phyloP scores from a whole-genome alignment of 1,140 invertebrate genomes.

The Oppia nitens region DNA sequence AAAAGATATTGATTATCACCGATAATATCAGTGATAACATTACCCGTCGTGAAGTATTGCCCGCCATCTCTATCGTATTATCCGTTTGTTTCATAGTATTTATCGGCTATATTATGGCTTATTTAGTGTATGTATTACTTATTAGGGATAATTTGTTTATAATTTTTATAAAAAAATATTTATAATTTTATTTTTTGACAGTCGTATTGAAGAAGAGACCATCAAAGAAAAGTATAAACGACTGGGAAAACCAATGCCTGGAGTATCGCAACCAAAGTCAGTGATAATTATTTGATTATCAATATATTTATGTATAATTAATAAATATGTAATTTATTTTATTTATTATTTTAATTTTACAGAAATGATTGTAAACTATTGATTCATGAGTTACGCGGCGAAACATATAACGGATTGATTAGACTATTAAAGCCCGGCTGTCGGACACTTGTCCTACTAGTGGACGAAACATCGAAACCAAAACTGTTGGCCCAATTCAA shows the following conservation, averaged over 20 bases:
- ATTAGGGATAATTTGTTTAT: not conserved
- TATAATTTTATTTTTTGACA: constrained; percentile 23
- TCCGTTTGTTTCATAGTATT: constrained; percentile 61
- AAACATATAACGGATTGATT: constrained; percentile 88
- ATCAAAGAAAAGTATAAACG: constrained; percentile 37
- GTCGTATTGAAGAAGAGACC: constrained; percentile 57
- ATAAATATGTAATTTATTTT: no score
- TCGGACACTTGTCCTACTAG: constrained; percentile 71
- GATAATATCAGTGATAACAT: constrained; percentile 52
- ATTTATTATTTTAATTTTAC: not conserved
- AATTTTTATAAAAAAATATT: not conserved
- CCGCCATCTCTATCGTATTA: constrained; percentile 57
- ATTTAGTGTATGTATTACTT: constrained; percentile 49
- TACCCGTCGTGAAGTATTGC: constrained; percentile 60
- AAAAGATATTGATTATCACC: constrained; percentile 45
- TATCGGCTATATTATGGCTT: constrained; percentile 71
- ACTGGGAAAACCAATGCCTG: constrained; percentile 21
- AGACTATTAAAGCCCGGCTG: constrained; percentile 84
- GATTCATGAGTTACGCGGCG: constrained; percentile 77
- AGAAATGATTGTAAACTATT: constrained; percentile 33
- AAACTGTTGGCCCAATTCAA: constrained; percentile 78
- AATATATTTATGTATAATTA: not conserved
- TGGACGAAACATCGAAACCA: constrained; percentile 68
- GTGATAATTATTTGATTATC: not conserved
- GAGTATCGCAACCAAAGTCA: constrained; percentile 11